Conservation (phyloP, 2,888 invertebrate genomes). For the Callyntrura guangdongensis region DNA sequence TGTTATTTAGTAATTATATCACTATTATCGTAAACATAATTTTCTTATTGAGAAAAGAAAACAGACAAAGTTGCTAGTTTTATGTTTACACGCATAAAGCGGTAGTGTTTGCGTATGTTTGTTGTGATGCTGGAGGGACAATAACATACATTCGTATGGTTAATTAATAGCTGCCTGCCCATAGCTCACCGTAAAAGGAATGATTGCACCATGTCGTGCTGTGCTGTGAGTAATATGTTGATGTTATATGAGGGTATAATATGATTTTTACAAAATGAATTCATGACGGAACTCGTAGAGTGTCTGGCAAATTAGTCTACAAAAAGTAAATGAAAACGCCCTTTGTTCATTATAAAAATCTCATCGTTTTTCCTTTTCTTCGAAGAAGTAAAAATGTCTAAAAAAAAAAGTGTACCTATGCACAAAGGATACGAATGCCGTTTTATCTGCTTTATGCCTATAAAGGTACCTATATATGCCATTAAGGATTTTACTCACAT, state of each 20-base stretch:
- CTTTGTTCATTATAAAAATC: slow-evolving; percentile 76
- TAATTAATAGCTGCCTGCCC: slow-evolving; percentile 73
- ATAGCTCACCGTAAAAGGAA: slow-evolving; percentile 68
- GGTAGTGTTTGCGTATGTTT: slow-evolving; percentile 5
- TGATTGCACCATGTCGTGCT: slow-evolving; percentile 63
- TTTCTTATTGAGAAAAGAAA: slow-evolving; percentile 31
- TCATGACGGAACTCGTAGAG: slow-evolving; percentile 68
- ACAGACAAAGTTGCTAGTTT: slow-evolving; percentile 25
- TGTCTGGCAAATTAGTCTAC: slow-evolving; percentile 71
- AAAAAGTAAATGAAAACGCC: slow-evolving; percentile 76
- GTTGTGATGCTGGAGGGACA: slow-evolving; percentile 20
- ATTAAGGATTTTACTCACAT: too few species aligned
- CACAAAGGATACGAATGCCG: slow-evolving; percentile 33
- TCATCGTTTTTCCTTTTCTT: slow-evolving; percentile 58
- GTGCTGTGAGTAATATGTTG: neutral
- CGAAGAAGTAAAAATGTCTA: slow-evolving; percentile 17
- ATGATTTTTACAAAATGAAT: slow-evolving; percentile 46
- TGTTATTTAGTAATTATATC: slow-evolving; percentile 33
- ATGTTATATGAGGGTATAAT: slow-evolving; percentile 33
- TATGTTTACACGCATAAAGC: slow-evolving; percentile 1
- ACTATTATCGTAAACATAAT: slow-evolving; percentile 36
- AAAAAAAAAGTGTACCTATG: neutral
- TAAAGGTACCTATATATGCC: neutral
- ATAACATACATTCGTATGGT: slow-evolving; percentile 49
- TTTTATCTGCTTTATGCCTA: slow-evolving; percentile 6